phyloP scores from a whole-genome alignment of 2,888 invertebrate genomes.

The Lordiphosa fenestrarum region DNA sequence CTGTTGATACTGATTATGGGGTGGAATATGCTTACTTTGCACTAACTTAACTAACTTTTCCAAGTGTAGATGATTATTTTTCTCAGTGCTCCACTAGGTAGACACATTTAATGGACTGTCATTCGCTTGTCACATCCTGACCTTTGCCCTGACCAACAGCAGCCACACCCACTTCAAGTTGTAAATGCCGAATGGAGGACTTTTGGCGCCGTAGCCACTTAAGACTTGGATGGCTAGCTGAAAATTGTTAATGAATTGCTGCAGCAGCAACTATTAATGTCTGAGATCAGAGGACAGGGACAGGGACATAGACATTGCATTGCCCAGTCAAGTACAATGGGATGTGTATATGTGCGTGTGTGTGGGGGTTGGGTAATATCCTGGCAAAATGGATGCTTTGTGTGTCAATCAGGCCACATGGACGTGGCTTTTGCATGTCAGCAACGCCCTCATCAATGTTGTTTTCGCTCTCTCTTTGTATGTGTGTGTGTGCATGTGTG shows the following conservation, averaged over 20 bases:
- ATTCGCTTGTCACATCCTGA: constrained; percentile 22
- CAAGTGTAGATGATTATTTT: no score
- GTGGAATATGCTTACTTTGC: no score
- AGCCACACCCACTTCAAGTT: no score
- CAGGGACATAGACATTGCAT: neutral
- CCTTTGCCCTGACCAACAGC: constrained; percentile 6
- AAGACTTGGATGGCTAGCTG: constrained; percentile 25
- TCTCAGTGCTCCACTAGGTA: constrained; percentile 2
- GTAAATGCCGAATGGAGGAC: constrained; percentile 1
- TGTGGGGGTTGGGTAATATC: constrained; percentile 8
- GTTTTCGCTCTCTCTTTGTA: neutral
- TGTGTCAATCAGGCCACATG: constrained; percentile 62
- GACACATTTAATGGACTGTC: constrained; percentile 46
- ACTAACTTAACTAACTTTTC: no score
- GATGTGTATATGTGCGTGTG: neutral
- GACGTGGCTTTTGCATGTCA: constrained; percentile 61
- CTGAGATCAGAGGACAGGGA: constrained; percentile 22
- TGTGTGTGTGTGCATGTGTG: constrained; percentile 1
- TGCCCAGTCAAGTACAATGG: neutral
- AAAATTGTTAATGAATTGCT: constrained; percentile 59
- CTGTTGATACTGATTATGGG: no score
- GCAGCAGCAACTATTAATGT: constrained; percentile 39
- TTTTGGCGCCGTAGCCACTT: constrained; percentile 26
- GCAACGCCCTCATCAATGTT: constrained; percentile 30
- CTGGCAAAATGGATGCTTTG: constrained; percentile 45